Evolutionary conservation across 2,888 invertebrate genomes (phyloP), one percentile per base, ranked within the genome.

Genomic region (Apantesis nais): DNA sequence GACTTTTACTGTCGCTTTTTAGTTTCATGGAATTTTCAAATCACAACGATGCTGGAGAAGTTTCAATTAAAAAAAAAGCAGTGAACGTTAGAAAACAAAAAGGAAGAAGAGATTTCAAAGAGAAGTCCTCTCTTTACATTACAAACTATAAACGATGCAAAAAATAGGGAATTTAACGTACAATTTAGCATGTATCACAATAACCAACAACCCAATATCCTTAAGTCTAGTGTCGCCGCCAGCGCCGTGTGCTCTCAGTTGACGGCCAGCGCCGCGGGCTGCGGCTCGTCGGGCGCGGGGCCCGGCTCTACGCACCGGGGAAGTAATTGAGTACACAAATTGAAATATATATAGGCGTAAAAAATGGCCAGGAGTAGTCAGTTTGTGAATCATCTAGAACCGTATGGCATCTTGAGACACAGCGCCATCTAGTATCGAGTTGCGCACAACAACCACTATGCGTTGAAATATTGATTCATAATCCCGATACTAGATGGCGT

Each of bases 221-320:
- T 55, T 55, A 31, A 5, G 9, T 12, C 55, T 67, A 67, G 41
- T 67, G 1, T n/a, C 60, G 16, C 31, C 22, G 39, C 31, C 16
- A 60, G 34, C 39, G 34, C 37, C 41, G 83, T 82, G 67, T 81
- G 62, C 16, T 64, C 76, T 91, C 85, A 92, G 77, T 89, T 92
- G 60, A 90, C 90, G 0, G 91, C 86, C 5, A 91, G 88, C 61
- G 88, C 89, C 37, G 88, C 75, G 0, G 85, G 72, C 52, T 81
- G 87, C 0, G 78, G 71, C 1, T 52, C 48, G 22, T 52, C 48
- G 11, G 48, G 48, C 7, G n/a, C 48, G 8, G 25, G 22, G 8
- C 37, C 31, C 25, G 68, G 8, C 5, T 55, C 63, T 52, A 29
- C 22, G n/a, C n/a, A n/a, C n/a, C n/a, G n/a, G n/a, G n/a, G n/a